Percentiles rank a stretch among this genome's conserved stretches.
Evolutionary conservation across 2,888 invertebrate genomes (phyloP).

Genomic region (Leptopterna dolabrata): DNA sequence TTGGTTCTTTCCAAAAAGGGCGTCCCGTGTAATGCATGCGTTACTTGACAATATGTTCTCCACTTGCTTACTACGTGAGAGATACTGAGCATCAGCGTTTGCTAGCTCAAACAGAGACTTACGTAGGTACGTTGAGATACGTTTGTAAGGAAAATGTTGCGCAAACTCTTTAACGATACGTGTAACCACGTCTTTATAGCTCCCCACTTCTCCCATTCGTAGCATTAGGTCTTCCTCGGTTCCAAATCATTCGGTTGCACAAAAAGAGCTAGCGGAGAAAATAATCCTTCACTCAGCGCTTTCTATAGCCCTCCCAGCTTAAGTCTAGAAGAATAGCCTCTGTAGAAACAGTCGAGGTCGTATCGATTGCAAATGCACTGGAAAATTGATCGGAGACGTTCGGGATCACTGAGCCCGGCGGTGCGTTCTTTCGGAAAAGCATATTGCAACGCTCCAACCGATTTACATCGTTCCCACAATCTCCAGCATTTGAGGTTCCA

Average conservation of each 20-base stretch:
- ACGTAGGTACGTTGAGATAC: no score
- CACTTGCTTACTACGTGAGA: no score
- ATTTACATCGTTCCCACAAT: conserved; percentile 3
- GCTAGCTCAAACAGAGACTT: no score
- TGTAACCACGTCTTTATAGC: neutral
- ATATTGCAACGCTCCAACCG: neutral
- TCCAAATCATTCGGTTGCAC: neutral
- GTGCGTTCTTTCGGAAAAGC: neutral
- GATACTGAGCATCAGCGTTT: no score
- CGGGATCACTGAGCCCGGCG: neutral
- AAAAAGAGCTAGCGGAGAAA: conserved; percentile 5
- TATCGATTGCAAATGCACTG: conserved; percentile 3
- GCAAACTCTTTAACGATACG: no score
- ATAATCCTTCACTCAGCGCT: neutral
- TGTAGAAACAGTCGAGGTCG: neutral
- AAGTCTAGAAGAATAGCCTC: neutral
- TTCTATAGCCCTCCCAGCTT: neutral
- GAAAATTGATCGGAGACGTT: neutral
- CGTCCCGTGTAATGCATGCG: no score
- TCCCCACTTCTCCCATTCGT: neutral
- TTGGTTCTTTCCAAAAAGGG: no score
- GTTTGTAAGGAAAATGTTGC: no score
- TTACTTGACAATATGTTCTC: no score
- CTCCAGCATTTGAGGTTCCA: neutral
- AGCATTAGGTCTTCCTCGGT: neutral